Conservation (phyloP, 2,888 invertebrate genomes). For the Eumacrocentrus americanus region DNA sequence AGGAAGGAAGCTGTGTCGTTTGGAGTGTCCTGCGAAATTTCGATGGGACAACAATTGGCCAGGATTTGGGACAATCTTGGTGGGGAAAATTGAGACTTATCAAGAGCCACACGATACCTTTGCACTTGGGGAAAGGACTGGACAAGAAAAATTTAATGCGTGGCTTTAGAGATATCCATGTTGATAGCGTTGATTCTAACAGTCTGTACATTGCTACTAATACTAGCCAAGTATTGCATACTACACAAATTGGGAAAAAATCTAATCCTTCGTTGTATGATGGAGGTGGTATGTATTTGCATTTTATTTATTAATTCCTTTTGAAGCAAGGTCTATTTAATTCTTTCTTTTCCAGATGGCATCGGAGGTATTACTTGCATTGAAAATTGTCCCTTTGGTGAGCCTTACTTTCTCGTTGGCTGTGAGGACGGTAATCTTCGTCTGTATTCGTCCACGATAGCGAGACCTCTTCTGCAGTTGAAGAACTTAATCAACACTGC, state of each 20-base stretch:
- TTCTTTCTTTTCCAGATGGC: conserved; percentile 48
- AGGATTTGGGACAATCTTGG: conserved; percentile 57
- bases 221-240: conserved; percentile 61
- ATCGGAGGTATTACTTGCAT: conserved; percentile 61
- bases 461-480: conserved; percentile 60
- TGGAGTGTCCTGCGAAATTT: conserved; percentile 63
- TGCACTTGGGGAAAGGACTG: conserved; percentile 27
- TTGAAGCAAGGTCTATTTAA: too few relatives aligned
- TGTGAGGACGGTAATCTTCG: conserved; percentile 64
- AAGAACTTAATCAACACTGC: conserved; percentile 50
- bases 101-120: conserved; percentile 57
- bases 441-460: conserved; percentile 61
- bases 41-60: conserved; percentile 37
- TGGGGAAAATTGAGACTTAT: conserved; percentile 61
- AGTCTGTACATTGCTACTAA: conserved; percentile 63
- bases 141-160: conserved; percentile 34
- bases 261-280: conserved; percentile 46
- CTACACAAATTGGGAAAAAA: conserved; percentile 52
- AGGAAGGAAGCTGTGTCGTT: conserved; percentile 62
- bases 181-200: conserved; percentile 59
- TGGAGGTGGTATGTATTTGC: conserved; percentile 24
- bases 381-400: conserved; percentile 63
- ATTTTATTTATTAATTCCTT: neutral
- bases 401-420: conserved; percentile 63
- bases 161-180: conserved; percentile 59